A percentile compares a stretch with the other conserved stretches of the same genome.
These are phyloP conservation scores for Marasmarcha lunaedactyla DNA, from an alignment of 2,888 invertebrate genomes.

Conservation along the genomic window DNA sequence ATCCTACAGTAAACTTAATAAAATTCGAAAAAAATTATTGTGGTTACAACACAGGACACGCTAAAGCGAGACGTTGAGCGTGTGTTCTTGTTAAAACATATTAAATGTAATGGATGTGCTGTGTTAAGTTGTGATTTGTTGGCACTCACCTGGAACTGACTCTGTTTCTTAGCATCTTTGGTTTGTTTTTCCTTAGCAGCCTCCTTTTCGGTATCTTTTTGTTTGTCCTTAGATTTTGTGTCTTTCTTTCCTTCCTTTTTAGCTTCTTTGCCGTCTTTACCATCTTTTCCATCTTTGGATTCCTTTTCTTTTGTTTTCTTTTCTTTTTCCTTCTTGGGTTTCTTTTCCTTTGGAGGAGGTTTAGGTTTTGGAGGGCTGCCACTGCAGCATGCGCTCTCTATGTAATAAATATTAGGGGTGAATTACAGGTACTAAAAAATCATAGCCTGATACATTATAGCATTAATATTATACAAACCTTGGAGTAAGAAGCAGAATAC, in stretches of 20 bases:
- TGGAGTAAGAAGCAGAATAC: constrained; percentile 95
- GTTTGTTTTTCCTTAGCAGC: constrained; percentile 69
- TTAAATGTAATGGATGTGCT: constrained; percentile 57
- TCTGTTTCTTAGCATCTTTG: constrained; percentile 74
- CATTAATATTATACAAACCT: too few relatives aligned
- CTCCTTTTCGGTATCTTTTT: constrained; percentile 73
- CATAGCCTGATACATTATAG: too few relatives aligned
- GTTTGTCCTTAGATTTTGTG: constrained; percentile 70
- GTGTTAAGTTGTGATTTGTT: constrained; percentile 24
- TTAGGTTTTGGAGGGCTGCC: constrained; percentile 76
- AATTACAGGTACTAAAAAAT: too few relatives aligned
- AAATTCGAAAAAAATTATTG: constrained; percentile 30
- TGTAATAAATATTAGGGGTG: constrained; percentile 11
- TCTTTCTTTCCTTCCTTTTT: constrained; percentile 71
- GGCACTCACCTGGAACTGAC: constrained; percentile 73
- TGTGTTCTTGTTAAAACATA: constrained; percentile 20
- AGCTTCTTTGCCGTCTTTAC: constrained; percentile 55
- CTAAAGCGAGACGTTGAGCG: constrained; percentile 39
- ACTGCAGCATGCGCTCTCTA: constrained; percentile 87
- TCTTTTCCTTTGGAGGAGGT: constrained; percentile 76
- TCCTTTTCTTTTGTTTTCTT: constrained; percentile 74
- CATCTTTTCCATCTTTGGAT: constrained; percentile 59
- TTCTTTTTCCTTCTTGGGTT: constrained; percentile 76
- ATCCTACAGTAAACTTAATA: constrained; percentile 28
- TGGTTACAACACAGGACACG: constrained; percentile 54